Conservation (phyloP, 35 echinoderm and acorn worm species). For the Hemicentrotus pulcherrimus region DNA sequence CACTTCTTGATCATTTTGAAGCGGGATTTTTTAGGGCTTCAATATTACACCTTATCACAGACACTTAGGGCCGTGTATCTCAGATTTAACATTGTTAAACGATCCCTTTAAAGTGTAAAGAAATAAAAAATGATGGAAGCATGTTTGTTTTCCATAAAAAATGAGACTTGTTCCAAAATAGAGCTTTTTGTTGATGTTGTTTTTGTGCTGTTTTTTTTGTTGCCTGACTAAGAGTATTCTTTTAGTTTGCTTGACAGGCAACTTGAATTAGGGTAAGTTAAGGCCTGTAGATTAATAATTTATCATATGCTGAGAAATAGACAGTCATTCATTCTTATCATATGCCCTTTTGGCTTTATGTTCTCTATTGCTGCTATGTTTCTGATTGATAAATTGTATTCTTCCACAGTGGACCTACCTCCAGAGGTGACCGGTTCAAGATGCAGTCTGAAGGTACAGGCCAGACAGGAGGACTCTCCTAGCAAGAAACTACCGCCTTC, state of each 20-base stretch:
- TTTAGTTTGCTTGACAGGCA: too few species aligned
- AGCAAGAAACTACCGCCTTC: conserved; percentile 1
- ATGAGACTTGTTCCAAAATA: too few species aligned
- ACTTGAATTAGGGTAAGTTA: background rate
- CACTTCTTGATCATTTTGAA: too few species aligned
- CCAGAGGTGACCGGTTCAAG: conserved; percentile 64
- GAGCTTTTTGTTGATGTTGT: background rate
- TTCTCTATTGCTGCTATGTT: background rate
- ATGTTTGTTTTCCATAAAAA: too few species aligned
- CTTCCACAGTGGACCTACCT: conserved; percentile 55
- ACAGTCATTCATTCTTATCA: background rate
- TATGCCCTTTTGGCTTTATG: background rate
- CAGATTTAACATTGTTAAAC: too few species aligned
- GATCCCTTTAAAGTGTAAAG: too few species aligned
- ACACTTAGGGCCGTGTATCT: too few species aligned
- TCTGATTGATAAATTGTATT: background rate
- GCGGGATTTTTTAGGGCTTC: too few species aligned
- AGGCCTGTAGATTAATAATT: background rate
- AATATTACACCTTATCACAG: too few species aligned
- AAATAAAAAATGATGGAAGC: too few species aligned
- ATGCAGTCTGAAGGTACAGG: conserved; percentile 61
- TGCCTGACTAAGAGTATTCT: too few species aligned
- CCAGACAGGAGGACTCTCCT: conserved; percentile 46
- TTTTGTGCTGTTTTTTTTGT: background rate
- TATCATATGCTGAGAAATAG: background rate